Percentiles rank a stretch among this genome's conserved stretches.
Evolutionary conservation across 2,797 vertebrate species (phyloP).

Genomic region (Xenentodon cancila): DNA sequence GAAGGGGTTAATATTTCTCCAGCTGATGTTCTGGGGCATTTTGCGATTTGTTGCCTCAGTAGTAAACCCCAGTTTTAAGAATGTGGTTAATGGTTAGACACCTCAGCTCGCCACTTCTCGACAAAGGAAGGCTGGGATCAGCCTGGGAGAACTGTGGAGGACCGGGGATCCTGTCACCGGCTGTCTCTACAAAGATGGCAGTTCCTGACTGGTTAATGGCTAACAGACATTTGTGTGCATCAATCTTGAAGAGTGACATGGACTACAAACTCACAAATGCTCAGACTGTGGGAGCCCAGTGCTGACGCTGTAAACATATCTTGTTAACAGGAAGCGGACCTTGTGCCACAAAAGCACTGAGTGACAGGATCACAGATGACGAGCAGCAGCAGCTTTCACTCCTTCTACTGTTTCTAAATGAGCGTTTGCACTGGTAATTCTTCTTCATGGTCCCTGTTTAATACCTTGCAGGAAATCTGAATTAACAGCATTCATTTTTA

Average conservation of each 20-base stretch:
- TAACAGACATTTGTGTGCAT: constrained; percentile 69
- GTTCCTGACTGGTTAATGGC: constrained; percentile 73
- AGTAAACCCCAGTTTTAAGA: constrained; percentile 34
- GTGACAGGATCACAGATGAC: constrained; percentile 74
- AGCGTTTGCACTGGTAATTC: constrained; percentile 49
- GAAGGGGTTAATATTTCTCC: constrained; percentile 76
- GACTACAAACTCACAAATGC: constrained; percentile 70
- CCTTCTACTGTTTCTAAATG: constrained; percentile 30
- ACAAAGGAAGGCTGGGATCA: constrained; percentile 71
- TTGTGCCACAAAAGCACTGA: constrained; percentile 70
- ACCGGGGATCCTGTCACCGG: constrained; percentile 50
- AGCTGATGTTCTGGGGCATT: constrained; percentile 39
- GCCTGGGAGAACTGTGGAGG: constrained; percentile 48
- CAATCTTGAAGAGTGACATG: constrained; percentile 67
- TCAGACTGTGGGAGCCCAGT: constrained; percentile 70
- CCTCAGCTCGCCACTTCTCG: constrained; percentile 73
- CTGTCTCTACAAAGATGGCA: constrained; percentile 62
- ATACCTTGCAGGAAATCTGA: constrained; percentile 18
- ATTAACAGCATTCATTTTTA: background rate
- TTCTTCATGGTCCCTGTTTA: constrained; percentile 12
- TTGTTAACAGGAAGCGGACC: constrained; percentile 82
- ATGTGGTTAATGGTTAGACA: constrained; percentile 79
- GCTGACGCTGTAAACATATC: constrained; percentile 79
- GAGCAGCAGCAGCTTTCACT: constrained; percentile 58
- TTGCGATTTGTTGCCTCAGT: constrained; percentile 55